These are phyloP conservation scores for Gymnoscopelus microlampas DNA, from an alignment of 2,797 vertebrate species.

Conservation along the genomic window DNA sequence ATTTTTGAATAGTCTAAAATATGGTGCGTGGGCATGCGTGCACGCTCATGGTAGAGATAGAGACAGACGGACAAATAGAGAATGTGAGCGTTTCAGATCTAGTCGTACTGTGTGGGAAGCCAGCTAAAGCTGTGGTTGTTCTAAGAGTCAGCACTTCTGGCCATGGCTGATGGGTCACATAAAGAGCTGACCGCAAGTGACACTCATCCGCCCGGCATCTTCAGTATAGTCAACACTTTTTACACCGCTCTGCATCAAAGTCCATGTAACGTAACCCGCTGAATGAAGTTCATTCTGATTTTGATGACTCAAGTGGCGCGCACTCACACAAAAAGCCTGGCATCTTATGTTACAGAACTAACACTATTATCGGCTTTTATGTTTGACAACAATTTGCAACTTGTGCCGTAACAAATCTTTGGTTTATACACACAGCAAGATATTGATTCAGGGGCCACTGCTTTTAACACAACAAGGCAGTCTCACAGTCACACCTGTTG, in stretches of 20 bases:
- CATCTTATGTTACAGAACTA: too few relatives aligned
- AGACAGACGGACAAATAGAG: constrained; percentile 12
- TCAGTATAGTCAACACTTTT: background rate
- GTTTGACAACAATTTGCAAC: too few relatives aligned
- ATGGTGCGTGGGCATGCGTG: too few relatives aligned
- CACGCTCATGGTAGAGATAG: background rate
- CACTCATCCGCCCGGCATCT: constrained; percentile 7
- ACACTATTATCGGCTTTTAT: too few relatives aligned
- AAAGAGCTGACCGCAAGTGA: constrained; percentile 7
- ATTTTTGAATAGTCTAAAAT: too few relatives aligned
- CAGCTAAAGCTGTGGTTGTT: background rate
- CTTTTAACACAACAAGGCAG: background rate
- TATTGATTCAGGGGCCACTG: background rate
- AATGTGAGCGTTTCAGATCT: constrained; percentile 3
- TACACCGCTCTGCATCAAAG: background rate
- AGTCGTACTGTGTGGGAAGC: too few relatives aligned
- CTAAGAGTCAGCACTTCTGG: constrained; percentile 22
- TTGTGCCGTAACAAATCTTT: too few relatives aligned
- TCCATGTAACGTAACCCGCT: background rate
- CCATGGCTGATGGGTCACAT: background rate
- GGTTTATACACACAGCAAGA: background rate
- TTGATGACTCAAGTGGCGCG: background rate
- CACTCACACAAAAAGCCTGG: too few relatives aligned
- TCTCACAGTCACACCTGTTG: too few relatives aligned
- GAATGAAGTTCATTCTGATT: background rate